Conservation (phyloP, 1,140 invertebrate species). For the Zaprionus nigranus region DNA sequence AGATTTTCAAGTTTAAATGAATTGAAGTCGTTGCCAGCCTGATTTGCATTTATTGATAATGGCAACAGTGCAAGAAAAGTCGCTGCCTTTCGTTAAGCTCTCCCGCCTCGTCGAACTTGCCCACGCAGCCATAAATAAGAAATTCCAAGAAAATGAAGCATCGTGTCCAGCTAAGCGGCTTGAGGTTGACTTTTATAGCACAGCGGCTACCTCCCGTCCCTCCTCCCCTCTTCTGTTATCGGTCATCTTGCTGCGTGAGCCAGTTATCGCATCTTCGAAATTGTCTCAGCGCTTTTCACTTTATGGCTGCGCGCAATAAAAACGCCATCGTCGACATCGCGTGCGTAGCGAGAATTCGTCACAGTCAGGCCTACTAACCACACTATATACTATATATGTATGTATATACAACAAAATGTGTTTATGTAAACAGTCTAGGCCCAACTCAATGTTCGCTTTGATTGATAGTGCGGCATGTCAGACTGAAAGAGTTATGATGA, state of each 20-base stretch:
- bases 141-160: conserved; percentile 17
- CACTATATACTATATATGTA: neutral
- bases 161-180: conserved; percentile 28
- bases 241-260: conserved; percentile 11
- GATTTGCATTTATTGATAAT: conserved; percentile 29
- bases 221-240: neutral
- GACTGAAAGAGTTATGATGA: conserved; percentile 22
- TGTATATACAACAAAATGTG: neutral
- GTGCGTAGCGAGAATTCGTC: neutral
- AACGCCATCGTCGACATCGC: neutral
- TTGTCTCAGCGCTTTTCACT: conserved; percentile 37
- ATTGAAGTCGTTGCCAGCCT: conserved; percentile 6
- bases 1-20: conserved; percentile 24
- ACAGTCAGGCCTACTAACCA: neutral
- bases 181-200: conserved; percentile 28
- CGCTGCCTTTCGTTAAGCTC: neutral
- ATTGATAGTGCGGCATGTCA: conserved; percentile 30
- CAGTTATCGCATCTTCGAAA: conserved; percentile 23
- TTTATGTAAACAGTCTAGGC: neutral
- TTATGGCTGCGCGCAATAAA: conserved; percentile 37
- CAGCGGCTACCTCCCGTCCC: neutral
- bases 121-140: conserved; percentile 41
- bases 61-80: neutral
- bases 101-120: conserved; percentile 13
- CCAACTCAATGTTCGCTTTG: conserved; percentile 17